Evolutionary conservation across 2,113 vertebrate genomes (phyloP).

Genomic region (Nycticebus coucang): DNA sequence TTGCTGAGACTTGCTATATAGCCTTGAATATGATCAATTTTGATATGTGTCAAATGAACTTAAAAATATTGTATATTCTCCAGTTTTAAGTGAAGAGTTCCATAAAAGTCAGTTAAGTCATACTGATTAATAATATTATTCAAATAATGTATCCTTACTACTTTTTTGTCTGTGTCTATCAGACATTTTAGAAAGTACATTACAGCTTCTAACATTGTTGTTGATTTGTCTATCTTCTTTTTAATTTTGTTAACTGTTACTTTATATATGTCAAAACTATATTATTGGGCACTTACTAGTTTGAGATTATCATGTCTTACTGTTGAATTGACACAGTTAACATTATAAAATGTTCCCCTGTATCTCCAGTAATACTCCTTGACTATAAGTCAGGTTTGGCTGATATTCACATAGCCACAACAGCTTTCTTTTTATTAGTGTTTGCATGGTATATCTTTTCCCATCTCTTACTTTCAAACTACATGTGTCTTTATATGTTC

Average conservation of each 20-base stretch:
- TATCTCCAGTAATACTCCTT: neutral
- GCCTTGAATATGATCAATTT: neutral
- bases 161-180: neutral
- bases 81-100: slow-evolving; percentile 4
- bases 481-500: neutral
- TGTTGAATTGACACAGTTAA: neutral
- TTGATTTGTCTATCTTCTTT: neutral
- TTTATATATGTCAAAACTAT: neutral
- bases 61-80: neutral
- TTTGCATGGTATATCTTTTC: neutral
- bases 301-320: neutral
- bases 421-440: neutral
- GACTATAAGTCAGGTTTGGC: neutral
- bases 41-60: neutral
- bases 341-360: neutral
- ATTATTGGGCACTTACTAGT: neutral
- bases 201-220: neutral
- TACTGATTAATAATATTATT: neutral
- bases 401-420: neutral
- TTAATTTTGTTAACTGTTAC: neutral
- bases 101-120: neutral
- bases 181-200: neutral
- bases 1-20: neutral
- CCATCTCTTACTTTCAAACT: neutral
- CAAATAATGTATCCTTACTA: neutral